phyloP scores from a whole-genome alignment of 2,797 vertebrate species.

The Danio jaintianensis region DNA sequence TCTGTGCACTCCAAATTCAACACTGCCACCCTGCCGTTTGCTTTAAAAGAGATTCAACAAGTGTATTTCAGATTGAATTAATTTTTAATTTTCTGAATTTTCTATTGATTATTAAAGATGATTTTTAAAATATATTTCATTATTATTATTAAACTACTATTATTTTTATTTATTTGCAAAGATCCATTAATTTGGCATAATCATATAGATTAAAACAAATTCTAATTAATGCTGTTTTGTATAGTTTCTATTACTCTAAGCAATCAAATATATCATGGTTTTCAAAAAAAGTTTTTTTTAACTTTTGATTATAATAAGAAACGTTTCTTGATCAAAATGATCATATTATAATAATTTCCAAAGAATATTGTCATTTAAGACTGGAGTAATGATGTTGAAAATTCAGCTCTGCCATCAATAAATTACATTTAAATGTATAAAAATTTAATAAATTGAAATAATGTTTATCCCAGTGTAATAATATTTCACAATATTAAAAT shows the following conservation, averaged over 20 bases:
- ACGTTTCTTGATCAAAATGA: not conserved
- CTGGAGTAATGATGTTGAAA: not conserved
- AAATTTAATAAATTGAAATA: no score
- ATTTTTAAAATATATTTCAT: no score
- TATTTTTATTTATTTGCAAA: not conserved
- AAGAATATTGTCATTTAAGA: not conserved
- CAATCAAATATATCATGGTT: no score
- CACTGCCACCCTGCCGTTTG: constrained; percentile 4
- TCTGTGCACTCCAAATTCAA: constrained; percentile 4
- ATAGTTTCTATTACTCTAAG: no score
- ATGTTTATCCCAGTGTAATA: no score
- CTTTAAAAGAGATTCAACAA: constrained; percentile 14
- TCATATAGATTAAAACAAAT: not conserved
- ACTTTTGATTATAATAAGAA: not conserved
- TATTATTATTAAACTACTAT: no score
- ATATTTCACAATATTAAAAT: no score
- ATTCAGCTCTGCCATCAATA: no score
- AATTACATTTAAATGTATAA: no score
- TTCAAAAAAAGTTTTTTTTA: no score
- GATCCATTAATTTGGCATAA: not conserved
- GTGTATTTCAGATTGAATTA: not conserved
- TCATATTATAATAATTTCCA: not conserved
- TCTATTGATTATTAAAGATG: not conserved
- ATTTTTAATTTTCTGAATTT: not conserved
- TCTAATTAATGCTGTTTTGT: not conserved